phyloP scores from a whole-genome alignment of 2,888 invertebrate genomes.

The Gibbula magus region DNA sequence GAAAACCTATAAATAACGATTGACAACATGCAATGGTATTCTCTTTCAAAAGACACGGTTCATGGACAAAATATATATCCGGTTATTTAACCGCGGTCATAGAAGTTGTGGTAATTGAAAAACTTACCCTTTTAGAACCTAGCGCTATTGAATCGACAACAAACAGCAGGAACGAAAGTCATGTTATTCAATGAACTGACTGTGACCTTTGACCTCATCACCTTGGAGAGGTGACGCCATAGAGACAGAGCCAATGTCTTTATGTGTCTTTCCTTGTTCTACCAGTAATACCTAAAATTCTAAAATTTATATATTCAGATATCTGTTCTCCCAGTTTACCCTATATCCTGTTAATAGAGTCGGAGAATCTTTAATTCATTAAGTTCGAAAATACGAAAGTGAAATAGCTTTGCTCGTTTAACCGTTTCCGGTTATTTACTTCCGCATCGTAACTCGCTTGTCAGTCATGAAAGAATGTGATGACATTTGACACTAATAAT shows the following conservation, averaged over 20 bases:
- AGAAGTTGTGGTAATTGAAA: too few relatives aligned
- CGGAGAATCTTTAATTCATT: neutral
- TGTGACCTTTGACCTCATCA: conserved; percentile 13
- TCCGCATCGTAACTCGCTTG: neutral
- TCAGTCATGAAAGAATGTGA: neutral
- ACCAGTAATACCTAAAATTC: too few relatives aligned
- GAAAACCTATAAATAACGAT: too few relatives aligned
- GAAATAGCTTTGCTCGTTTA: neutral
- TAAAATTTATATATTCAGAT: too few relatives aligned
- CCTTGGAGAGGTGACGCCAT: conserved; percentile 15
- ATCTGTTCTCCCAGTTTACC: too few relatives aligned
- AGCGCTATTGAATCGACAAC: neutral
- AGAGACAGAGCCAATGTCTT: neutral
- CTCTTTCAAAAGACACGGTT: too few relatives aligned
- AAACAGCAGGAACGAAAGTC: neutral
- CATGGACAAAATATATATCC: too few relatives aligned
- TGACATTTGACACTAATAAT: neutral
- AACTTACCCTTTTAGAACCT: too few relatives aligned
- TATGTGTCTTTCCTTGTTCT: too few relatives aligned
- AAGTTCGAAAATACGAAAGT: neutral
- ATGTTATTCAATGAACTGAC: conserved; percentile 16
- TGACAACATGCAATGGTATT: too few relatives aligned
- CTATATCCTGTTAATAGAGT: too few relatives aligned
- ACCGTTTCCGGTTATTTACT: conserved; percentile 5
- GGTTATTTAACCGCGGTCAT: too few relatives aligned